Percentiles rank a stretch among this genome's conserved stretches.
These are phyloP conservation scores for Alexandromys fortis DNA, from an alignment of 2,113 vertebrate genomes.

Conservation along the genomic window DNA sequence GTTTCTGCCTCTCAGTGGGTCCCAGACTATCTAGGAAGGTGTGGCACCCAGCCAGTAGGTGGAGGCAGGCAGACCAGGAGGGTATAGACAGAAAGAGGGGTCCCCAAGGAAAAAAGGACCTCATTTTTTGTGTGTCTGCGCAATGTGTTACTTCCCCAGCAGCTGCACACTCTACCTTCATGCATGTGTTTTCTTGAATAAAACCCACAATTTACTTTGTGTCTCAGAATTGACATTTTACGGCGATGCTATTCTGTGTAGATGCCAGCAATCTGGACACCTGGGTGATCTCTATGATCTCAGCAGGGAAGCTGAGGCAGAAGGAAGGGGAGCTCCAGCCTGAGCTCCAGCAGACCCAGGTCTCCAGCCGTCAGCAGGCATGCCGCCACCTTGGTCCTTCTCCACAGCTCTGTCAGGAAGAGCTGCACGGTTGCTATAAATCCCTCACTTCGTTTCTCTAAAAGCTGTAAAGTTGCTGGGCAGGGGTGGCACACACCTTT, in stretches of 20 bases:
- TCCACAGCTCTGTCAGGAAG: background rate
- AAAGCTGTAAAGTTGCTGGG: background rate
- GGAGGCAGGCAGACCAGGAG: background rate
- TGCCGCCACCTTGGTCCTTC: no score
- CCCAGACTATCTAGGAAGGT: background rate
- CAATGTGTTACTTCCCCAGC: background rate
- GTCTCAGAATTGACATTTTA: background rate
- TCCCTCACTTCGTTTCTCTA: no score
- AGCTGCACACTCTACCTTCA: background rate
- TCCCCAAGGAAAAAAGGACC: background rate
- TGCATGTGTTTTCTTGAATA: background rate
- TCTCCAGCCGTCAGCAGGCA: background rate
- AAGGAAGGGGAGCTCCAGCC: background rate
- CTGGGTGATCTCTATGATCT: background rate
- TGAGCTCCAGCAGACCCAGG: no score
- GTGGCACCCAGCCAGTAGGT: background rate
- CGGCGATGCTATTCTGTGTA: no score
- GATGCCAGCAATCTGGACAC: no score
- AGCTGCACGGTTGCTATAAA: no score
- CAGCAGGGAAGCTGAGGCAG: background rate
- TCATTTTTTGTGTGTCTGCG: background rate
- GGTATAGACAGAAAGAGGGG: background rate
- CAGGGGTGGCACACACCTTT: fast-evolving
- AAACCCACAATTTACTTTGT: background rate
- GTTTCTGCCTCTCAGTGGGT: background rate